Conservation (phyloP, 1,140 invertebrate genomes). For the Latrodectus geometricus region DNA sequence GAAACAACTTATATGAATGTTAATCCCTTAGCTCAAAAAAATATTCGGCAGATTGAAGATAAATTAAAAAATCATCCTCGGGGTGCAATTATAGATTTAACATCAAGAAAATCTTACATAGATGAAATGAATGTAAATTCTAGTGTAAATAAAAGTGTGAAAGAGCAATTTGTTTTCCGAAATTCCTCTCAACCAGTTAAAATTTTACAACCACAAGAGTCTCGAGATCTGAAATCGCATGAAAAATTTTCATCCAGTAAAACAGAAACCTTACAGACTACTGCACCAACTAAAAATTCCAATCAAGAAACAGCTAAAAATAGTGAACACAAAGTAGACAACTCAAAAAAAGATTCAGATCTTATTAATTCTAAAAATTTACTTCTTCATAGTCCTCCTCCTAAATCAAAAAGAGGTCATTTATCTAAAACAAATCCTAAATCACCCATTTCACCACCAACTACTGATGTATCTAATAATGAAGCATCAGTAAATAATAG, state of each 20-base stretch:
- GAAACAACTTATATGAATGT: constrained; percentile 55
- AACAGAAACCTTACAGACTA: not conserved
- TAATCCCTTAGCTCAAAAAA: constrained; percentile 57
- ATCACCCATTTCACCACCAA: constrained; percentile 22
- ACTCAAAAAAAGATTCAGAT: constrained; percentile 26
- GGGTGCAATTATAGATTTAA: constrained; percentile 62
- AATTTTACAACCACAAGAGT: constrained; percentile 28
- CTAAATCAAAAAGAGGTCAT: constrained; percentile 57
- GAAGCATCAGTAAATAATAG: constrained; percentile 7
- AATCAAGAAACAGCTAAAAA: not conserved
- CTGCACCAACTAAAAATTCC: not conserved
- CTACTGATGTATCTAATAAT: not conserved
- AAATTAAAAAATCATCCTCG: constrained; percentile 57
- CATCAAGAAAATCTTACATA: constrained; percentile 59
- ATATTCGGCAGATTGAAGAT: constrained; percentile 54
- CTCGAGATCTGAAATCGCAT: constrained; percentile 39
- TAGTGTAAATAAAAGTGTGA: not conserved
- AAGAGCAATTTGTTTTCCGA: constrained; percentile 39
- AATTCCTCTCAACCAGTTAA: constrained; percentile 45
- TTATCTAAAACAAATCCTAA: constrained; percentile 20
- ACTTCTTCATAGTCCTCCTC: constrained; percentile 59
- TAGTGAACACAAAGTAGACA: constrained; percentile 1
- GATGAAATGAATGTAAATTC: constrained; percentile 32
- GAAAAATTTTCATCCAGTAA: constrained; percentile 31
- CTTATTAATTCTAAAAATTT: constrained; percentile 53